A percentile compares a stretch with the other conserved stretches of the same genome.
These are phyloP conservation scores for Vollenhovia emeryi DNA, from an alignment of 1,140 invertebrate species.

Conservation along the genomic window DNA sequence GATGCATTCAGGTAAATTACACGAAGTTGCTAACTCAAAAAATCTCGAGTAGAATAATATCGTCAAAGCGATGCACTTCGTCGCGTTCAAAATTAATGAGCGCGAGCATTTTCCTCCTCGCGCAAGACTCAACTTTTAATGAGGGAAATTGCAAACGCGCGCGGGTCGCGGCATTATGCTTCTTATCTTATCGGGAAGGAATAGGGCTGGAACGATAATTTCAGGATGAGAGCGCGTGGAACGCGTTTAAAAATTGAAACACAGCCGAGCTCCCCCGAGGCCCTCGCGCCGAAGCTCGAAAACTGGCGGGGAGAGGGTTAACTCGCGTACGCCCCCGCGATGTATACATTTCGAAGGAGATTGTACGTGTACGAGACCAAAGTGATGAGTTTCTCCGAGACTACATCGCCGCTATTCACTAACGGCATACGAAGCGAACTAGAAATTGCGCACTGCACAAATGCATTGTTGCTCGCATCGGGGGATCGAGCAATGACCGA, in stretches of 20 bases:
- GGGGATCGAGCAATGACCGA: constrained; percentile 46
- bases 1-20: constrained; percentile 16
- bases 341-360: constrained; percentile 34
- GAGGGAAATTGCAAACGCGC: constrained; percentile 47
- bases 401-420: constrained; percentile 22
- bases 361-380: background rate
- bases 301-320: constrained; percentile 10
- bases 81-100: constrained; percentile 50
- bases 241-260: constrained; percentile 27
- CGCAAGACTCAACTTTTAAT: constrained; percentile 48
- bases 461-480: constrained; percentile 34
- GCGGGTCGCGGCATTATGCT: constrained; percentile 13
- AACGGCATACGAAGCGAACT: constrained; percentile 42
- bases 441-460: constrained; percentile 42
- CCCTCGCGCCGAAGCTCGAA: background rate
- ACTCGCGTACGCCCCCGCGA: background rate
- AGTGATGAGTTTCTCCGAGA: constrained; percentile 45
- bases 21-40: constrained; percentile 30
- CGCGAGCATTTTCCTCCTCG: constrained; percentile 32
- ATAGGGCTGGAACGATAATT: constrained; percentile 21
- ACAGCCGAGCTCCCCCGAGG: background rate
- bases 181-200: constrained; percentile 19
- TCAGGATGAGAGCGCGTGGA: constrained; percentile 16
- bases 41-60: constrained; percentile 45
- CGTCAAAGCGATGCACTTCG: constrained; percentile 29